Percentiles rank a stretch among this genome's conserved stretches.
phyloP scores from a whole-genome alignment of 2,888 invertebrate species.

The Subacronicta megacephala region DNA sequence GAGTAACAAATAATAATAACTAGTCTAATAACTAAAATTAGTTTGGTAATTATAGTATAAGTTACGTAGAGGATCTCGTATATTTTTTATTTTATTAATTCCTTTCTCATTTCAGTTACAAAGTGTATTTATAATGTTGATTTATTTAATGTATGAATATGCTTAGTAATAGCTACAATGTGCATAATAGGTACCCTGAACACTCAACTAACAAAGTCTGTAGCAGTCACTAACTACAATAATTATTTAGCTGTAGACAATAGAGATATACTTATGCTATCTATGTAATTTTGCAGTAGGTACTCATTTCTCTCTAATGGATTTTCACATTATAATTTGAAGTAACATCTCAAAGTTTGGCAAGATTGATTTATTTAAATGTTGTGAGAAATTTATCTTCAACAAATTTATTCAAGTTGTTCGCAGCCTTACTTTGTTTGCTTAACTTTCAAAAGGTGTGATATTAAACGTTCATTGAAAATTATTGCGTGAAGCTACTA shows the following conservation, averaged over 20 bases:
- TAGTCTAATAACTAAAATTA: too few species aligned
- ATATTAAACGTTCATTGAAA: conserved; percentile 44
- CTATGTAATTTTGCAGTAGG: neutral
- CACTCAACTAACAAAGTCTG: too few species aligned
- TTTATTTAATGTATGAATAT: too few species aligned
- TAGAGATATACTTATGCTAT: neutral
- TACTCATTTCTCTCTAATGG: neutral
- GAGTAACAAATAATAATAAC: too few species aligned
- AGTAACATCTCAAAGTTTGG: conserved; percentile 1
- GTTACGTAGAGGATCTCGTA: too few species aligned
- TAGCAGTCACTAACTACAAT: neutral
- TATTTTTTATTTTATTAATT: too few species aligned
- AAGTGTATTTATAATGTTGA: conserved; percentile 1
- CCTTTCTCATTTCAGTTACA: too few species aligned
- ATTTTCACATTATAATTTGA: conserved; percentile 1
- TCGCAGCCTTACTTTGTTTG: conserved; percentile 39
- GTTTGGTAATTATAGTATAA: too few species aligned
- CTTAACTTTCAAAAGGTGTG: conserved; percentile 25
- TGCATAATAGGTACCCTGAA: neutral
- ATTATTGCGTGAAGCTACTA: conserved; percentile 58
- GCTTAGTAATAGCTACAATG: neutral
- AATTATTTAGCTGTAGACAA: neutral
- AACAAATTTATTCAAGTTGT: conserved; percentile 28
- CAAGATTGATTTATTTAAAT: conserved; percentile 25
- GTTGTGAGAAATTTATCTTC: conserved; percentile 15